These are phyloP conservation scores for Morus bassanus DNA, from an alignment of 2,797 vertebrate species.

Conservation along the genomic window DNA sequence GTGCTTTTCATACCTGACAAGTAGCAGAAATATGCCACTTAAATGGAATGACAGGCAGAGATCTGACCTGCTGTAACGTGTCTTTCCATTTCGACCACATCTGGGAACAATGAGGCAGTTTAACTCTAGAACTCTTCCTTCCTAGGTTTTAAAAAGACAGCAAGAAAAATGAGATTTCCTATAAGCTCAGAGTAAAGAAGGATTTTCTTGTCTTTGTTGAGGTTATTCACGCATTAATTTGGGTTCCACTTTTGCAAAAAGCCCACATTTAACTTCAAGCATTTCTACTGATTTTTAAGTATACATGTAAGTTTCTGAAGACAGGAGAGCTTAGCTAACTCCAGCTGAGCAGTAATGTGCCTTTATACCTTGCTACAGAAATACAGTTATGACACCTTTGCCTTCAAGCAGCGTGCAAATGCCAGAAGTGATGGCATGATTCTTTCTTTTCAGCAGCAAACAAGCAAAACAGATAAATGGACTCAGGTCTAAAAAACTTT, in stretches of 20 bases:
- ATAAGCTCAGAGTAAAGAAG: background rate
- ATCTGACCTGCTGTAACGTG: slow-evolving; percentile 42
- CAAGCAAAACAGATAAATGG: background rate
- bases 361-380: background rate
- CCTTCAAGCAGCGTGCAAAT: background rate
- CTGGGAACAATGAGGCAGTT: background rate
- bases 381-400: background rate
- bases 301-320: background rate
- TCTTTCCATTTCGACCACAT: slow-evolving; percentile 13
- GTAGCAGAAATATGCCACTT: slow-evolving; percentile 57
- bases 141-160: background rate
- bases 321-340: background rate
- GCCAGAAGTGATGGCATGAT: background rate
- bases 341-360: background rate
- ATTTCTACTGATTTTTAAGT: background rate
- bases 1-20: slow-evolving; percentile 56
- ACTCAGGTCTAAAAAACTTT: background rate
- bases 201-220: background rate
- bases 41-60: slow-evolving; percentile 45
- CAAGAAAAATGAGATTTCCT: background rate
- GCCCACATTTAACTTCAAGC: background rate
- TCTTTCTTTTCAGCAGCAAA: background rate
- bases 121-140: background rate
- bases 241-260: background rate
- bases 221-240: background rate